Base-by-base conservation (phyloP, 2,113 vertebrate genomes). In the Hirundichthys speculiger region DNA sequence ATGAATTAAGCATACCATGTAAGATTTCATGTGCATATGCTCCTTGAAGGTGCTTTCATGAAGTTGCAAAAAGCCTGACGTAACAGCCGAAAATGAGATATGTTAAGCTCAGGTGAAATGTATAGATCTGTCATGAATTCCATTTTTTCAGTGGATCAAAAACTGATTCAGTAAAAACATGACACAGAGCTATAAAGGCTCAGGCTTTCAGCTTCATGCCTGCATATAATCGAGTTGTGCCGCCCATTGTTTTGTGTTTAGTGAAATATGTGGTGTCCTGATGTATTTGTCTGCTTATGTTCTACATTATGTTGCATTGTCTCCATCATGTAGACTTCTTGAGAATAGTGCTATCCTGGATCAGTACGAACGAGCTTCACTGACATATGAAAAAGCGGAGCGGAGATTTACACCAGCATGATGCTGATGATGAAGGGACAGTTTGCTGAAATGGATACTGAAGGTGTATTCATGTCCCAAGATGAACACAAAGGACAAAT, bases 271-370 rank as follows among this genome's bases (percentile, higher is more conserved):
- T 83, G 75, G 40, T 65, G 52, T 67, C 62, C 48, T 75, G 64
- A 71, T 74, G 67, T 84, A 55, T 78, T 68, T 81, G 53, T 85
- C 53, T 78, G 80, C 91, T 85, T 89, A 86, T 92, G 86, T 90
- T 93, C 90, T 91, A 60, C 91, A 90, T 88, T 92, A 82, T 94
- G 91, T 94, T 90, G 80, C 92, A 12, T 94, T 96, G 93, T 97
- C 95, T 95, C 91, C 92, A 94, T 95, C 92, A 93, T 93, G 88
- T 97, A 97, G 95, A 96, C 94, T 94, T 92, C 94, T 96, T 94
- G 94, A 94, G 90, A 94, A 93, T 94, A 96, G 93, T 94, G 91
- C 89, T 79, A 90, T 93, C 94, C 94, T 92, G 94, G 84, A 93
- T 93, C 94, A 92, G 89, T 95, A 89, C 90, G 94, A 96, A 92